Evolutionary conservation across 2,888 invertebrate genomes (phyloP).

Genomic region (Exephanes ischioxanthus): DNA sequence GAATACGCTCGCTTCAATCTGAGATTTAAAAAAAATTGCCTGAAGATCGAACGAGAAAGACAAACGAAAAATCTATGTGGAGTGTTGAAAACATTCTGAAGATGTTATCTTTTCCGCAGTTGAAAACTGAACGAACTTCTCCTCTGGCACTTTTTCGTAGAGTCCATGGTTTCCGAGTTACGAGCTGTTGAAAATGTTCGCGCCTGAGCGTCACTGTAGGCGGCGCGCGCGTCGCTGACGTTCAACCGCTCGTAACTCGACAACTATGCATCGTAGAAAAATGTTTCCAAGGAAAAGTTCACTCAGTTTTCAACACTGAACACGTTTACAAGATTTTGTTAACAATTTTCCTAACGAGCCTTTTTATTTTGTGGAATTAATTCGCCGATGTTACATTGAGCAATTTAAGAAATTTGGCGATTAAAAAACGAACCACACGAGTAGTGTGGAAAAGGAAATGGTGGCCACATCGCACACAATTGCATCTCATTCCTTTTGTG

Average conservation of each 20-base stretch:
- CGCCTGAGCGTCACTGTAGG: background rate
- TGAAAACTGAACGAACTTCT: background rate
- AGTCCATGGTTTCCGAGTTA: background rate
- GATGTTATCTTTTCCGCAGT: background rate
- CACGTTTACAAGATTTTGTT: background rate
- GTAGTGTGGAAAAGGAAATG: slow-evolving; percentile 9
- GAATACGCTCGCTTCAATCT: slow-evolving; percentile 2
- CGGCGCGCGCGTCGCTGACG: background rate
- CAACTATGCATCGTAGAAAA: background rate
- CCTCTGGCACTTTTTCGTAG: background rate
- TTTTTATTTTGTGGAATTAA: background rate
- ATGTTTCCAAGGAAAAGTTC: no score
- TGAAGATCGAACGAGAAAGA: background rate
- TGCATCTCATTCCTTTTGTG: slow-evolving; percentile 50
- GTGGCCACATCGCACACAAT: slow-evolving; percentile 11
- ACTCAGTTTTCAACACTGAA: background rate
- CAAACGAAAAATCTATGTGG: background rate
- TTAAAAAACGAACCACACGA: background rate
- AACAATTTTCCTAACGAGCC: background rate
- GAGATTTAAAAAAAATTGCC: background rate
- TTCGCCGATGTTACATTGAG: background rate
- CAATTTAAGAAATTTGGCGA: background rate
- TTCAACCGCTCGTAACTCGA: background rate
- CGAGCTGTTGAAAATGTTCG: background rate
- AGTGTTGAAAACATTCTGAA: background rate